Base-by-base conservation (phyloP, 1,140 invertebrate species). In the Drosophila orena region DNA sequence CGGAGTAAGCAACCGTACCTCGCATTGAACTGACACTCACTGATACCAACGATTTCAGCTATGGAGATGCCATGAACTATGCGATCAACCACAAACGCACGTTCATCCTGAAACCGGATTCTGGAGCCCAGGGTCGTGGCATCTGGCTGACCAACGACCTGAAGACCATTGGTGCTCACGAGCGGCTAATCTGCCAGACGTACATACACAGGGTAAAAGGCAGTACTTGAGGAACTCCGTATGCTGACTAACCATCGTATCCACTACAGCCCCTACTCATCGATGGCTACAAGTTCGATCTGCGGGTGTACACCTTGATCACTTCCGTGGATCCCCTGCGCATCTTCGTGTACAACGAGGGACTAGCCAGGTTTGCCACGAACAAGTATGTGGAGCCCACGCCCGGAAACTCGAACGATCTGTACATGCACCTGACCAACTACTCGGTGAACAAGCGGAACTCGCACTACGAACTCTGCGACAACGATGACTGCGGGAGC, bases 391-490 rank as follows among this genome's bases (percentile, higher is more conserved):
- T 95, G 65, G 96, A 97, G 79, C 97, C 97, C 0, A 96, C 94
- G 46, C 93, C 94, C 14, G 94, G 95, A 37, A 98, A 98, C 77
- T 94, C 96, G 2, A 94, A 94, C 1, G 97, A 98, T 91, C 94
- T 98, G 35, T 99, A 96, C 91, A 99, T 99, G 97, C 98, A 99
- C 93, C 93, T 99, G 60, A 99, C 98, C 1, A 99, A 99, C 93
- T 99, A 99, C 91, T 97, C 97, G 0, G 95, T 99, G 1, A 99
- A 99, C 93, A 99, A 98, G 84, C 96, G 97, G 74, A 97, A 96
- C 84, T 93, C 95, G 49, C 96, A 96, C 56, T 98, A 96, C 84
- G 90, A 91, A 35, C 55, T 89, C 10, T 91, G 91, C 47, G 91
- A 92, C 49, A 94, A 93, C 43, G 95, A 96, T 6, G 96, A 97